Conservation (phyloP, 2,888 invertebrate species). For the Agrotis exclamationis region DNA sequence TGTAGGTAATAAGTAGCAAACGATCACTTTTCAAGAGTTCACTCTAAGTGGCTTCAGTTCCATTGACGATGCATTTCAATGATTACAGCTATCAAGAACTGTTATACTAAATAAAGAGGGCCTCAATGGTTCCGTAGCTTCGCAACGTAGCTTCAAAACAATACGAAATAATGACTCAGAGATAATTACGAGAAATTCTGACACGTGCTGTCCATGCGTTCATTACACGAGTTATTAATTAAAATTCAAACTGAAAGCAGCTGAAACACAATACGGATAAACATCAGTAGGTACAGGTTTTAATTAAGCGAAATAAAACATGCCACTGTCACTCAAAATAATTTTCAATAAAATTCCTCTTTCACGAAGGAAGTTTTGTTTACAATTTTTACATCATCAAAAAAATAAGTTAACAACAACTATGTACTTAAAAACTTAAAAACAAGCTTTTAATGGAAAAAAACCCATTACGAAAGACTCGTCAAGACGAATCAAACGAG, state of each 20-base stretch:
- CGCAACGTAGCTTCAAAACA: background rate
- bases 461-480: too few relatives aligned
- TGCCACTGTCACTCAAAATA: slow-evolving; percentile 32
- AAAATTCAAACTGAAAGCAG: slow-evolving; percentile 35
- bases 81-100: slow-evolving; percentile 25
- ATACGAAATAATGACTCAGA: slow-evolving; percentile 7
- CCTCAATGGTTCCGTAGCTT: slow-evolving; percentile 35
- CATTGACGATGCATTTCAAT: slow-evolving; percentile 23
- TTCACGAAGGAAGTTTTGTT: slow-evolving; percentile 18
- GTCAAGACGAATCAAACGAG: too few relatives aligned
- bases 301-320: slow-evolving; percentile 49
- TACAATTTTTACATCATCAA: background rate
- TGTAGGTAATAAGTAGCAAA: slow-evolving; percentile 34
- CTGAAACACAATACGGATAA: slow-evolving; percentile 37
- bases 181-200: slow-evolving; percentile 39
- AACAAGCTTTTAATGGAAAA: too few relatives aligned
- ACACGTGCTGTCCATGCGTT: slow-evolving; percentile 16
- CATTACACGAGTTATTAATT: slow-evolving; percentile 46
- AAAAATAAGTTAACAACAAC: too few relatives aligned
- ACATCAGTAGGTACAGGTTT: slow-evolving; percentile 31
- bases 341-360: slow-evolving; percentile 9
- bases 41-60: slow-evolving; percentile 28
- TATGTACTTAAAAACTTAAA: too few relatives aligned
- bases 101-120: background rate
- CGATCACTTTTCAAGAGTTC: slow-evolving; percentile 18